Evolutionary conservation across 2,888 invertebrate species (phyloP).

Genomic region (Lysandra bellargus): DNA sequence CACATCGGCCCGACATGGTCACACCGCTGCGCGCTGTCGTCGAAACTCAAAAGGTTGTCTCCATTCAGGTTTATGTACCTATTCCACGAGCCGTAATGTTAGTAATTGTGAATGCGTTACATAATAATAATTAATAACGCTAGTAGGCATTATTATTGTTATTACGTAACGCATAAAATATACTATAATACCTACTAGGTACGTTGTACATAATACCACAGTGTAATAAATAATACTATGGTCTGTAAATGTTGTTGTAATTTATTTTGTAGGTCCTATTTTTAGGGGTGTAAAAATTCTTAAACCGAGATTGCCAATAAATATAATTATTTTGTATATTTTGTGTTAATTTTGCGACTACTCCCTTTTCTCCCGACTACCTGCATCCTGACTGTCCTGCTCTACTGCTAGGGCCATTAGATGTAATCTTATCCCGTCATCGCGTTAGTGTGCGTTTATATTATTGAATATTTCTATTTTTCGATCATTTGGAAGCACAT

Average conservation of each 20-base stretch:
- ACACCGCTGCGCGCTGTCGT: too few species aligned
- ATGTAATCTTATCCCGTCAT: too few species aligned
- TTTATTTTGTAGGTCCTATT: background rate
- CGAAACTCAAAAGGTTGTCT: background rate
- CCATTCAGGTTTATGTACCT: background rate
- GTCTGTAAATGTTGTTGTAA: background rate
- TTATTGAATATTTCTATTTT: too few species aligned
- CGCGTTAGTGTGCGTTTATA: too few species aligned
- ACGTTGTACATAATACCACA: background rate
- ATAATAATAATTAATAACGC: background rate
- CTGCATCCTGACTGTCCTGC: too few species aligned
- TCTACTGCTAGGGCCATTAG: too few species aligned
- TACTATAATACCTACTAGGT: background rate
- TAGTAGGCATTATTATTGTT: too few species aligned
- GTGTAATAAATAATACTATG: background rate
- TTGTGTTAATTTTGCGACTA: conserved; percentile 27
- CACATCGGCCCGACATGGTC: too few species aligned
- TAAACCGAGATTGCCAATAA: conserved; percentile 1
- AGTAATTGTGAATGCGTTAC: background rate
- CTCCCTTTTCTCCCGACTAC: conserved; percentile 21
- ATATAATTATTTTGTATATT: background rate
- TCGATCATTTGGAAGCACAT: too few species aligned
- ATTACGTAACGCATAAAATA: too few species aligned
- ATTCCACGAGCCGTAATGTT: background rate
- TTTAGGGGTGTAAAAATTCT: background rate